These are phyloP conservation scores for Leptobrachium ailaonicum DNA, from an alignment of 2,113 vertebrate species.

Conservation along the genomic window DNA sequence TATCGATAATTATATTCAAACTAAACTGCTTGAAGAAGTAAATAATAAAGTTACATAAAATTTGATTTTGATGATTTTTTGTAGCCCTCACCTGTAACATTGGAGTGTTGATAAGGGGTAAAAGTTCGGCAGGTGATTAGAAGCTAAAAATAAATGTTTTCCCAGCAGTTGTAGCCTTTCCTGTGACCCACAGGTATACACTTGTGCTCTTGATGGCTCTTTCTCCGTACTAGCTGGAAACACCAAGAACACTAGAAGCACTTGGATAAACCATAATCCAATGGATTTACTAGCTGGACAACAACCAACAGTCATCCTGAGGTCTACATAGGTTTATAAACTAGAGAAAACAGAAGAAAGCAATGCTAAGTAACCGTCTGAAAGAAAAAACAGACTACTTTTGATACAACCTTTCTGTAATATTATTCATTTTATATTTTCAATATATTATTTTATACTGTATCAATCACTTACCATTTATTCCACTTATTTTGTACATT, in stretches of 20 bases:
- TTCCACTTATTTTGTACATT: too few species aligned
- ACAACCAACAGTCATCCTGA: slow-evolving; percentile 5
- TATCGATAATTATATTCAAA: too few species aligned
- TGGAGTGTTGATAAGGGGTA: neutral
- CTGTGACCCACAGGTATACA: neutral
- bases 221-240: slow-evolving; percentile 28
- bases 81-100: slow-evolving; percentile 19
- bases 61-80: neutral
- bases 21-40: too few species aligned
- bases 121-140: neutral
- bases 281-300: neutral
- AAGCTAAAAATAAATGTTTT: neutral
- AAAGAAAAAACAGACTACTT: neutral
- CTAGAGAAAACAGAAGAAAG: neutral
- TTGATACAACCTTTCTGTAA: too few species aligned
- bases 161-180: neutral
- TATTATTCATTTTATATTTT: neutral
- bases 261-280: neutral
- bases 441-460: neutral
- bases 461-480: neutral
- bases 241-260: slow-evolving; percentile 13
- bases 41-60: too few species aligned
- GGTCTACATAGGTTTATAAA: slow-evolving; percentile 12
- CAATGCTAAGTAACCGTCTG: neutral
- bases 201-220: neutral